Conservation (phyloP, 2,113 vertebrate genomes). For the Oenanthe melanoleuca region DNA sequence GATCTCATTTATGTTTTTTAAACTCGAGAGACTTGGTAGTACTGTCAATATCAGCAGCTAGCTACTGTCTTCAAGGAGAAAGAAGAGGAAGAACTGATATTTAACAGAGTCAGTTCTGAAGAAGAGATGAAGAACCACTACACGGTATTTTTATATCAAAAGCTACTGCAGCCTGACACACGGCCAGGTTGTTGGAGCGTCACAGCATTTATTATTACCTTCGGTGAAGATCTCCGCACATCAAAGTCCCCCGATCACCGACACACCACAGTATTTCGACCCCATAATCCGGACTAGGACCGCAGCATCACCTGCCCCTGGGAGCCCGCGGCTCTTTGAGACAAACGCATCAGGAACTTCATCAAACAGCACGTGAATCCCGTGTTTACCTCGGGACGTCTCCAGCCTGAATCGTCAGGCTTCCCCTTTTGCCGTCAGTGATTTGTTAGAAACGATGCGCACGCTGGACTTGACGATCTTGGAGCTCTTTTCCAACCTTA, state of each 20-base stretch:
- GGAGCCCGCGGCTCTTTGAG: not conserved
- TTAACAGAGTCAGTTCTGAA: not conserved
- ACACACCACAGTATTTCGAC: not conserved
- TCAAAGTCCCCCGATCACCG: fast-evolving
- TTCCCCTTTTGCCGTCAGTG: not conserved
- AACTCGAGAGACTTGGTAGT: not conserved
- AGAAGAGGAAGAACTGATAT: not conserved
- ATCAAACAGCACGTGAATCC: not conserved
- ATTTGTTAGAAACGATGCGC: not conserved
- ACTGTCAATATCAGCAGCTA: not conserved
- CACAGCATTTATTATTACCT: not conserved
- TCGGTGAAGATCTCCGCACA: fast-evolving
- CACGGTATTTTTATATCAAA: not conserved
- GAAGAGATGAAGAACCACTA: not conserved
- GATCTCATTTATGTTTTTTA: not conserved
- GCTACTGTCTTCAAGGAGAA: not conserved
- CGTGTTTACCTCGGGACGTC: not conserved
- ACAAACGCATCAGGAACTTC: not conserved
- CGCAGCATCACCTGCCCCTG: not conserved
- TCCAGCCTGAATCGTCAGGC: not conserved
- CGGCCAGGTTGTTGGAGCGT: not conserved
- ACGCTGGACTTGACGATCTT: not conserved
- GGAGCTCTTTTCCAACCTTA: not conserved
- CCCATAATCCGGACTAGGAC: fast-evolving
- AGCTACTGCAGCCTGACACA: not conserved